Base-by-base conservation (phyloP, 2,113 vertebrate genomes). In the Dendropsophus ebraccatus region DNA sequence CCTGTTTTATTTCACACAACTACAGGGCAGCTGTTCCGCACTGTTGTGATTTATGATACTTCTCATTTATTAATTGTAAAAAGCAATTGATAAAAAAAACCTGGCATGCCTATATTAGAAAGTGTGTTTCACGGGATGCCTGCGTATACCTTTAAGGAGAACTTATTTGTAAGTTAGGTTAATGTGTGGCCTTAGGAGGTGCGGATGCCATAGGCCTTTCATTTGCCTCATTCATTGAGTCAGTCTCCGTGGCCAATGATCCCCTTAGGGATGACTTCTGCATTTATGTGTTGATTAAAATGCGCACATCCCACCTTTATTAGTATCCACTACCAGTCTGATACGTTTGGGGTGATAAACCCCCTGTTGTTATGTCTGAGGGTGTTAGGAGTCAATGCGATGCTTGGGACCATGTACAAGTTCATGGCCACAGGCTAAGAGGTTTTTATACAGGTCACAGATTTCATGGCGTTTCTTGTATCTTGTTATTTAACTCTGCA, bases 401-500 rank as follows among this genome's bases (percentile, higher is more conserved):
- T 70, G 19, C 19, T 67, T 23, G 35, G 67, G 67, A 70, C 67
- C 35, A 11, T 41, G 6, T 41, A 23, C 11, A 23, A 70, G 65
- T 35, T 30, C 19, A 41, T 70, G 67, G 17, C 67, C 67, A 41
- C 32, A 70, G 67, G 67, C 67, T 0, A 41, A 41, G 67, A 70
- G 35, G 67, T 41, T 70, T 70, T 37, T 70, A 70, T 70, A 70
- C 35, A 70, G 67, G 67, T 70, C 67, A 70, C 67, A 70, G 67
- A 41, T 70, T 70, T 70, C 67, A 70, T 41, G 30, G 65, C 16
- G 8, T 23, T 12, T 70, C 19, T 70, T 70, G 0, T 10, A 3
- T 37, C 67, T 14, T 70, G 23, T 70, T 37, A 1, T 30, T 70
- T 2, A 41, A 41, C 41, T 8, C 41, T 41, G 30, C 21, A 4